Conservation (phyloP, 1,140 invertebrate species). For the Sesamia nonagrioides region DNA sequence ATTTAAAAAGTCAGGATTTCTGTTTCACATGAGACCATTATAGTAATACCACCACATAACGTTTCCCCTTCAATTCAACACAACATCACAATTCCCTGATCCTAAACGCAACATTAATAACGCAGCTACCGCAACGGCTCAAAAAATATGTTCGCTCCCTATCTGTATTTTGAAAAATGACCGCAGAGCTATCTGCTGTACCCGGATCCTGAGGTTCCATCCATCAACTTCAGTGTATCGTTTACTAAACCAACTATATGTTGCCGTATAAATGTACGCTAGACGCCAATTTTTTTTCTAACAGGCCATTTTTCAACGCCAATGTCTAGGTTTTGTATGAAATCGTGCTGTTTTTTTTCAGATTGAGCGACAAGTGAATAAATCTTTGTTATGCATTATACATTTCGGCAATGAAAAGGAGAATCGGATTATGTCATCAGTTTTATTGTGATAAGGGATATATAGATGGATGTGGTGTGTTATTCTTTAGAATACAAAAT, state of each 20-base stretch:
- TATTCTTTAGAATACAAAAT: constrained; percentile 4
- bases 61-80: not conserved
- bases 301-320: constrained; percentile 8
- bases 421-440: not conserved
- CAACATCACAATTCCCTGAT: not conserved
- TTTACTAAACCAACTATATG: constrained; percentile 38
- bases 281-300: not conserved
- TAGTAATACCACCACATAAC: not conserved
- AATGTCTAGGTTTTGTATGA: constrained; percentile 8
- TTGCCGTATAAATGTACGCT: constrained; percentile 19
- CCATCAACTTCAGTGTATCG: constrained; percentile 32
- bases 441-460: not conserved
- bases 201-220: constrained; percentile 23
- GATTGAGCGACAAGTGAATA: constrained; percentile 29
- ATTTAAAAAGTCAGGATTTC: too few species aligned
- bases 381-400: constrained; percentile 24
- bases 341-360: not conserved
- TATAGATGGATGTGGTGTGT: not conserved
- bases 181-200: constrained; percentile 6
- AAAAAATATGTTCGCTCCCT: not conserved
- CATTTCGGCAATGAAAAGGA: constrained; percentile 5
- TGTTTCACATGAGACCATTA: too few species aligned
- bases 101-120: constrained; percentile 23
- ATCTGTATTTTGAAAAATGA: constrained; percentile 38
- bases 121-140: not conserved